phyloP scores from a whole-genome alignment of 2,888 invertebrate species.

The Megalurothrips usitatus region DNA sequence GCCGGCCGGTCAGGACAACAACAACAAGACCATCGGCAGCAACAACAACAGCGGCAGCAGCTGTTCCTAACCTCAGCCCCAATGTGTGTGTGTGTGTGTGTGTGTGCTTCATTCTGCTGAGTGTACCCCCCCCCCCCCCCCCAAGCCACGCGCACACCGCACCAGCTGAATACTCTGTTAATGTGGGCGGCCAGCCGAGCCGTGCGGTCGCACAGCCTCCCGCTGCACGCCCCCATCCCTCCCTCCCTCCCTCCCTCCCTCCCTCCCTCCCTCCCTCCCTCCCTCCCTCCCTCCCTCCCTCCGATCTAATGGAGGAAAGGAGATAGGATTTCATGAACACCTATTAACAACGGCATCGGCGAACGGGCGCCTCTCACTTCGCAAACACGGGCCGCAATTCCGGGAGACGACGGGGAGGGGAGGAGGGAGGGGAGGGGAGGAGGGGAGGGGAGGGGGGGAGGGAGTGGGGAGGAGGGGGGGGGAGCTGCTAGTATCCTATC shows the following conservation, averaged over 20 bases:
- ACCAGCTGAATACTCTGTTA: constrained; percentile 2
- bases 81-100: neutral
- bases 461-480: no score
- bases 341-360: neutral
- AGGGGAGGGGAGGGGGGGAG: no score
- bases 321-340: constrained; percentile 4
- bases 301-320: neutral
- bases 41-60: neutral
- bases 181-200: neutral
- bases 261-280: neutral
- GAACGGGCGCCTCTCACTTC: neutral
- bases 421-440: no score
- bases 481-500: neutral
- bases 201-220: no score
- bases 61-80: neutral
- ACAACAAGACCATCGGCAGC: neutral
- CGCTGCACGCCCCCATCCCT: no score
- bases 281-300: neutral
- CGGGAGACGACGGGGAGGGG: no score
- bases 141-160: neutral
- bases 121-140: neutral
- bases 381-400: neutral
- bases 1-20: neutral
- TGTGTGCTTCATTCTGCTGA: neutral
- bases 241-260: neutral